These are phyloP conservation scores for Heteromurus nitidus DNA, from an alignment of 2,888 invertebrate species.

Conservation along the genomic window DNA sequence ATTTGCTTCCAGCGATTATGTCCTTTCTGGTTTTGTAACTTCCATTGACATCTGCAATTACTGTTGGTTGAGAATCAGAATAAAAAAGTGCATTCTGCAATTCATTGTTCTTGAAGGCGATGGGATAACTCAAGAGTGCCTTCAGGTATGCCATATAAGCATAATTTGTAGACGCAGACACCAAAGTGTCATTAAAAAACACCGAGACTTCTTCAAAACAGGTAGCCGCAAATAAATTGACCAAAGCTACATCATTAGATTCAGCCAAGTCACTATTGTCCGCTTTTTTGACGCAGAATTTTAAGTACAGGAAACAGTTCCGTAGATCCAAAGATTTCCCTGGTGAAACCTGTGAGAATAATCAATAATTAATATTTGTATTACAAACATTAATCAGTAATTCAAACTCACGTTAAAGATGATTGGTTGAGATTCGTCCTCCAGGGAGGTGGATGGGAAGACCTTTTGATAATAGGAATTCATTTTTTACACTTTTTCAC, in stretches of 20 bases:
- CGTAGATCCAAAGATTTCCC: conserved; percentile 9
- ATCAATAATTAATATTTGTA: neutral
- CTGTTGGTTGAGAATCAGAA: neutral
- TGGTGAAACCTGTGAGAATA: neutral
- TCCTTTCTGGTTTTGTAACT: neutral
- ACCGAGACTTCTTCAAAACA: conserved; percentile 29
- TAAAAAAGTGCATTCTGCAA: neutral
- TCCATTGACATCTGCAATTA: neutral
- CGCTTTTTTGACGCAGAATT: conserved; percentile 11
- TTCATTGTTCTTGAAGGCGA: conserved; percentile 15
- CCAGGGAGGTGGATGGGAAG: neutral
- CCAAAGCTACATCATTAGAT: neutral
- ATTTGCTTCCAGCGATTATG: conserved; percentile 7
- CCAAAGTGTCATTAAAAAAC: conserved; percentile 2
- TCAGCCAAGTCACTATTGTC: neutral
- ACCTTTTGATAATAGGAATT: conserved; percentile 8
- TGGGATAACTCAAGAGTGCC: conserved; percentile 1
- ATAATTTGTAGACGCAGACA: conserved; percentile 22
- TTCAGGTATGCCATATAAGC: conserved; percentile 9
- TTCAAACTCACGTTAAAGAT: neutral
- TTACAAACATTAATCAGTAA: neutral
- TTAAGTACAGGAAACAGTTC: conserved; percentile 2
- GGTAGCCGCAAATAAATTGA: conserved; percentile 26
- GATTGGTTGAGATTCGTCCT: conserved; percentile 14
- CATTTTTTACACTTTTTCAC: neutral